phyloP scores from a whole-genome alignment of 2,797 vertebrate species.

The Triplophysa yarkandensis region DNA sequence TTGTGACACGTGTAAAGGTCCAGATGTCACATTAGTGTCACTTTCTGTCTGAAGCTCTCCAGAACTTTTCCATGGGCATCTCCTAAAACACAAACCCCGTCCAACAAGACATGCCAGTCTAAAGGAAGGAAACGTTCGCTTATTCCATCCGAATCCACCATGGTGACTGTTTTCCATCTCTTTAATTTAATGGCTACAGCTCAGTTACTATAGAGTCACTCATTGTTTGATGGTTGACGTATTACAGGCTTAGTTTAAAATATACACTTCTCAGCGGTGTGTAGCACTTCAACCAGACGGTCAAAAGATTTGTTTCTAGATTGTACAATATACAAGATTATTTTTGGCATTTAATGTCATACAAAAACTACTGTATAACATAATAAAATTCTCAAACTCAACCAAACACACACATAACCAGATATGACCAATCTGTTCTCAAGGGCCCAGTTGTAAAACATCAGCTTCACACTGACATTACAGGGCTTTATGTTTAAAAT shows the following conservation, averaged over 20 bases:
- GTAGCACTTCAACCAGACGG: neutral
- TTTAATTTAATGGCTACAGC: slow-evolving; percentile 4
- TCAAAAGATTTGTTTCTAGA: neutral
- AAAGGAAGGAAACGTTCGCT: slow-evolving; percentile 45
- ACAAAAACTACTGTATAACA: neutral
- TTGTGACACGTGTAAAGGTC: neutral
- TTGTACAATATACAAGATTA: neutral
- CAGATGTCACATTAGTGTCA: slow-evolving; percentile 46
- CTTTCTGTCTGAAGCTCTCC: slow-evolving; percentile 51
- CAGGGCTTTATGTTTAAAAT: slow-evolving; percentile 22
- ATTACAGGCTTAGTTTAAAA: slow-evolving; percentile 1
- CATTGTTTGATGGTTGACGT: slow-evolving; percentile 26
- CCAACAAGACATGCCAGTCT: slow-evolving; percentile 43
- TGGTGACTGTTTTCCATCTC: slow-evolving; percentile 45
- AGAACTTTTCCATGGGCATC: slow-evolving; percentile 57
- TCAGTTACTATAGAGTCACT: slow-evolving; percentile 30
- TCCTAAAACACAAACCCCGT: slow-evolving; percentile 41
- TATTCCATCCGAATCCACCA: slow-evolving; percentile 26
- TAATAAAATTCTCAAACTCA: neutral
- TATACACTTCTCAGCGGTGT: neutral
- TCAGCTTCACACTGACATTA: neutral
- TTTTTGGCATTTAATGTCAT: neutral
- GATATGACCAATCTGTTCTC: neutral
- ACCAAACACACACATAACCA: neutral
- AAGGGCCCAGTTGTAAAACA: slow-evolving; percentile 16